Evolutionary conservation across 2,888 invertebrate genomes (phyloP).

Genomic region (Mantis religiosa): DNA sequence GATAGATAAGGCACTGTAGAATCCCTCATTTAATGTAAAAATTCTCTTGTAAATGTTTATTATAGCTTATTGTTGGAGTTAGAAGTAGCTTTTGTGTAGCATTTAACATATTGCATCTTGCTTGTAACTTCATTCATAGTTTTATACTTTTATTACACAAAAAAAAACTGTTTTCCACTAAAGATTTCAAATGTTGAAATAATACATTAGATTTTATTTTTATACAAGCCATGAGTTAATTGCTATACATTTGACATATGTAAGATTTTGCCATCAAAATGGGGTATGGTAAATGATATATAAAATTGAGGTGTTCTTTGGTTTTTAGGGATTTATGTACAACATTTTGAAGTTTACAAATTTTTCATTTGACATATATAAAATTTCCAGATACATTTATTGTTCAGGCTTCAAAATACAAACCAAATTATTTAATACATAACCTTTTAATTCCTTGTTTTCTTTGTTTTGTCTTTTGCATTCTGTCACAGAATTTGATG

Average conservation of each 20-base stretch:
- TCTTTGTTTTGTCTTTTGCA: too few species aligned
- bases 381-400: not conserved
- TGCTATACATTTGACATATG: not conserved
- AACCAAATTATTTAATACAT: too few species aligned
- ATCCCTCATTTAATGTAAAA: not conserved
- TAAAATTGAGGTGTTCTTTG: not conserved
- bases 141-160: not conserved
- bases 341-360: not conserved
- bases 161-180: not conserved
- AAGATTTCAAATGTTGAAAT: not conserved
- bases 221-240: not conserved
- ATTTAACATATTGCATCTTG: not conserved
- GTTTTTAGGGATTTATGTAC: too few species aligned
- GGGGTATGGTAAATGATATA: not conserved
- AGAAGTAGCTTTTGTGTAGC: not conserved
- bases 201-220: not conserved
- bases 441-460: too few species aligned
- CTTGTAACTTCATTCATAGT: not conserved
- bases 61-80: not conserved
- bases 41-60: not conserved
- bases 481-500: too few species aligned
- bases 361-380: not conserved
- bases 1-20: too few species aligned
- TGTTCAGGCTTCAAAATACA: too few species aligned
- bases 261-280: not conserved